Base-by-base conservation (phyloP, 1,140 invertebrate species). In the Daktulosphaira vitifoliae region DNA sequence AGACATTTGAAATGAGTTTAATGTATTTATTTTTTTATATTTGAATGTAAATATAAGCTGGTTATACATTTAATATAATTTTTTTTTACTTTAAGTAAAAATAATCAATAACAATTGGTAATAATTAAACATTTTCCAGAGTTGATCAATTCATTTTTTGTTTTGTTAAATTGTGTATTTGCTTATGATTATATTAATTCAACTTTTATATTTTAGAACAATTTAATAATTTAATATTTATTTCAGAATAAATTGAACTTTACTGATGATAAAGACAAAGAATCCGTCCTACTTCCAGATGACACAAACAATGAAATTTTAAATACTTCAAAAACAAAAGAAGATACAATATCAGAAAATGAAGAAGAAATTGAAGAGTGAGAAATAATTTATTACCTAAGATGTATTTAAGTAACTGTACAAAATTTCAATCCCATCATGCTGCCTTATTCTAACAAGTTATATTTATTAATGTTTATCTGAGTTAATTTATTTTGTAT, bases 331-430 rank as follows among this genome's bases (percentile, higher is more conserved):
- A 25, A 62, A 46, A 48, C 42, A 20, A 62, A 62, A 62, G 16
- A 62, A 48, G 42, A 62, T 29, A 29, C n/a, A 25, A 25, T 62
- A 48, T 48, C 42, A 48, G 42, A 62, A 46, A 48, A 23, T 20
- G 42, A 62, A 33, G 42, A 46, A 13, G 56, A 46, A 62, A 62
- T 62, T n/a, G 56, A 62, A 62, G 56, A 62, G 56, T 62, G 56
- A 62, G 56, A 62, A 18, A 13, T 16, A 23, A 23, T 26, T 51
- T 25, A 49, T 51, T 51, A 51, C 9, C 33, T 11, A 11, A 16
- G 9, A 33, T 15, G 7, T 29, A 48, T 33, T 33, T 6, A 33
- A 33, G 11, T 11, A 48, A 62, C 44, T 62, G 56, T 62, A 62
- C 56, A 62, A 48, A 62, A 46, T 46, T 18, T 46, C 25, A 46